Evolutionary conservation across 2,888 invertebrate genomes (phyloP).

Genomic region (Napeogenes inachia): DNA sequence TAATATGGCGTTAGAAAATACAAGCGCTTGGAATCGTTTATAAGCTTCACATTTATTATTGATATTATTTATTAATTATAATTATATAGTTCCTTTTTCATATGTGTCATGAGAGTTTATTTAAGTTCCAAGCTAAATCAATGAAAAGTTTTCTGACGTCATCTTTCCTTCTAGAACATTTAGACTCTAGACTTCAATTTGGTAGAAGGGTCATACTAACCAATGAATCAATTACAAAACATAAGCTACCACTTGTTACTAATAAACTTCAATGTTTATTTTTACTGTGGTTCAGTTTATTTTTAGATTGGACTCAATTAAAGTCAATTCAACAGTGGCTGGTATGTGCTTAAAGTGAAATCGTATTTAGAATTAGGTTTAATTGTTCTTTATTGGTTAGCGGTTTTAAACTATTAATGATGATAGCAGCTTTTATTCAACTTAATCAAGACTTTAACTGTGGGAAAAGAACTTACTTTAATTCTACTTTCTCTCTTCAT

Average conservation of each 20-base stretch:
- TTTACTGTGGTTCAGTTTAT: constrained; percentile 42
- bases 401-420: constrained; percentile 35
- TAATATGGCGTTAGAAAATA: no score
- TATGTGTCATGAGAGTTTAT: no score
- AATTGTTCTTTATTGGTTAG: constrained; percentile 54
- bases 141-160: no score
- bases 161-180: background rate
- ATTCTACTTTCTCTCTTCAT: no score
- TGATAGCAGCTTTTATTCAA: background rate
- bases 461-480: no score
- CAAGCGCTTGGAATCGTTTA: no score
- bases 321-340: constrained; percentile 61
- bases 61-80: no score
- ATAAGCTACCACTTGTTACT: constrained; percentile 27
- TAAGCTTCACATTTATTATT: background rate
- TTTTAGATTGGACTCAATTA: constrained; percentile 67
- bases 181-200: background rate
- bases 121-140: no score
- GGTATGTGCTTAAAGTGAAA: constrained; percentile 55
- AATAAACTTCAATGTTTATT: constrained; percentile 28
- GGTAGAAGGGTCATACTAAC: constrained; percentile 7
- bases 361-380: constrained; percentile 56
- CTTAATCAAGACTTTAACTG: no score
- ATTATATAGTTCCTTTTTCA: no score
- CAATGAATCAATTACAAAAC: constrained; percentile 27